Evolutionary conservation across 1,140 invertebrate species (phyloP).

Genomic region (Heliconius hermathena): DNA sequence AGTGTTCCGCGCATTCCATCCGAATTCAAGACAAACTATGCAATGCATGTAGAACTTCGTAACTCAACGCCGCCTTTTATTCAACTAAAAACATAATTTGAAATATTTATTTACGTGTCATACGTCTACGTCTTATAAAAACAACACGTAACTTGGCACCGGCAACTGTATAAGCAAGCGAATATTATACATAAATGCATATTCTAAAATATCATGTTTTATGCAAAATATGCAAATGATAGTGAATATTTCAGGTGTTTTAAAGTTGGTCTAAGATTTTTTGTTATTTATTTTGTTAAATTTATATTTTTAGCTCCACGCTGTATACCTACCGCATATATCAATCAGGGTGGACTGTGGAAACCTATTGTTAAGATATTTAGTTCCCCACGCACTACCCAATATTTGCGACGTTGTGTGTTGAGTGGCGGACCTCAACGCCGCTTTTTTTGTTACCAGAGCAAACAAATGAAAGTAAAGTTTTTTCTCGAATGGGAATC

Average conservation of each 20-base stretch:
- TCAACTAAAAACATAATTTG: too few relatives aligned
- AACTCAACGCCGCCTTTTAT: too few relatives aligned
- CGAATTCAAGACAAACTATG: too few relatives aligned
- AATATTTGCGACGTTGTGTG: not conserved
- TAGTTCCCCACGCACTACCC: too few relatives aligned
- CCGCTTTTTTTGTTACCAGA: too few relatives aligned
- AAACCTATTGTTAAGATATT: not conserved
- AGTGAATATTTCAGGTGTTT: slow-evolving; percentile 13
- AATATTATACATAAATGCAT: slow-evolving; percentile 33
- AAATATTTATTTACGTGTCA: not conserved
- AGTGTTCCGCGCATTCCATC: too few relatives aligned
- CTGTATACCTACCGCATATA: not conserved
- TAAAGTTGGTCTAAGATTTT: not conserved
- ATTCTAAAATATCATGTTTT: slow-evolving; percentile 23
- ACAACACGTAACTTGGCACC: not conserved
- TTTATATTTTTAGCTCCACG: not conserved
- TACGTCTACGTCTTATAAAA: not conserved
- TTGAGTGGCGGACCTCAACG: not conserved
- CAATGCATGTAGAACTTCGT: too few relatives aligned
- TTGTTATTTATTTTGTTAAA: not conserved
- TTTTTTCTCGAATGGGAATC: too few relatives aligned
- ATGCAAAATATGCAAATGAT: slow-evolving; percentile 22
- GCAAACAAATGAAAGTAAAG: too few relatives aligned
- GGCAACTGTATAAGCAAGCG: slow-evolving; percentile 14
- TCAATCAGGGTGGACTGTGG: not conserved